phyloP scores from a whole-genome alignment of 64 coral and sea anemone genomes.

The Dendronephthya gigantea region DNA sequence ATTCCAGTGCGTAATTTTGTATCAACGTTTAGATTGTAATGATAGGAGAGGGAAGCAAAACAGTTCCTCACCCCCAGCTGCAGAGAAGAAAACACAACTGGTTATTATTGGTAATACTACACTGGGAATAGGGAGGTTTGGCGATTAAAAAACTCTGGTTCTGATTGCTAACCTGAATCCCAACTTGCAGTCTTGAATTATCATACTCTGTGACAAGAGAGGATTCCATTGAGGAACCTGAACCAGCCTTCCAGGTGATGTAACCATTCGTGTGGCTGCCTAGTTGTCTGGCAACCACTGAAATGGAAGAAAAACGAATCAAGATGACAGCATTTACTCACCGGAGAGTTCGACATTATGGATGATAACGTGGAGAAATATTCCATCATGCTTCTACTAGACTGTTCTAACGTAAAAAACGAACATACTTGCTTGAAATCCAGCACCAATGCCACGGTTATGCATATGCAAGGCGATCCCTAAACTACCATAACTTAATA shows the following conservation, averaged over 20 bases:
- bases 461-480: conserved; percentile 28
- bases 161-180: conserved; percentile 48
- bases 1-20: not conserved
- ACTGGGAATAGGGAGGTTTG: not conserved
- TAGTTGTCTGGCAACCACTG: conserved; percentile 77
- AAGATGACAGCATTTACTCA: not conserved
- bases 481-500: conserved; percentile 46
- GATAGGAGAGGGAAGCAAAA: not conserved
- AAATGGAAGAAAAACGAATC: not conserved
- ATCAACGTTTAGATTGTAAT: not conserved
- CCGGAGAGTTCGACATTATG: not conserved
- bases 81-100: not conserved
- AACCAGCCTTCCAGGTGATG: conserved; percentile 57
- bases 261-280: conserved; percentile 66
- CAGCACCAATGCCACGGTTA: not conserved
- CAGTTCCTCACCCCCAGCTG: not conserved
- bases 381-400: no score
- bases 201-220: conserved; percentile 68
- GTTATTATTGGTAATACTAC: not conserved
- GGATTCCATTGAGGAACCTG: conserved; percentile 74
- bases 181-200: conserved; percentile 29
- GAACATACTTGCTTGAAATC: conserved; percentile 36
- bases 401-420: not conserved
- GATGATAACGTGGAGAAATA: not conserved
- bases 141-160: not conserved